These are phyloP conservation scores for Chaunax sp. DNA, from an alignment of 2,797 vertebrate species.

Conservation along the genomic window DNA sequence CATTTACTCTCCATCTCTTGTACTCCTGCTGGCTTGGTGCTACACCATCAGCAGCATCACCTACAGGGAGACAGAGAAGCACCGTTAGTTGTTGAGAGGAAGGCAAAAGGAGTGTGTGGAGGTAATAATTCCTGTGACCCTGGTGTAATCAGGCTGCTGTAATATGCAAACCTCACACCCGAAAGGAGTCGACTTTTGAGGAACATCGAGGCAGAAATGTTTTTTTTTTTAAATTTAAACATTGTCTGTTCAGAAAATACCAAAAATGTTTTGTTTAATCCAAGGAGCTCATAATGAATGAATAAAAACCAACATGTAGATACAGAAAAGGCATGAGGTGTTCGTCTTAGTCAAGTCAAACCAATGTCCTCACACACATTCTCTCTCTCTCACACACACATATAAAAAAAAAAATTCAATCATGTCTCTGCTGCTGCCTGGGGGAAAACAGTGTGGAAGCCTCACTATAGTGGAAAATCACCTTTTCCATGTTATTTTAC, in stretches of 20 bases:
- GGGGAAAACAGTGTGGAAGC: slow-evolving; percentile 64
- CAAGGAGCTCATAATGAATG: slow-evolving; percentile 6
- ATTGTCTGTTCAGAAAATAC: neutral
- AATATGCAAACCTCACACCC: slow-evolving; percentile 7
- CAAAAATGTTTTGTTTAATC: neutral
- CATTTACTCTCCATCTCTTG: slow-evolving; percentile 22
- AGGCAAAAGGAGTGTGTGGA: neutral
- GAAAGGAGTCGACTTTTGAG: slow-evolving; percentile 42
- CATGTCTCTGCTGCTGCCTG: slow-evolving; percentile 67
- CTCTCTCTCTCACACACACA: slow-evolving; percentile 35
- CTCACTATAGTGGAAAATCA: slow-evolving; percentile 77
- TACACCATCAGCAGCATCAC: slow-evolving; percentile 51
- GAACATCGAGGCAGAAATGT: neutral
- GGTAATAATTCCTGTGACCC: neutral
- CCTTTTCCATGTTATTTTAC: slow-evolving; percentile 77
- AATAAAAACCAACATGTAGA: slow-evolving; percentile 20
- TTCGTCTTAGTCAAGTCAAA: slow-evolving; percentile 38
- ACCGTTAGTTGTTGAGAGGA: neutral
- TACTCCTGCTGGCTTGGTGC: slow-evolving; percentile 18
- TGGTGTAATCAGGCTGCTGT: slow-evolving; percentile 7
- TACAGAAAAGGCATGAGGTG: slow-evolving; percentile 26
- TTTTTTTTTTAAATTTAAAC: neutral
- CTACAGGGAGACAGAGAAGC: slow-evolving; percentile 48
- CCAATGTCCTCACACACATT: slow-evolving; percentile 13
- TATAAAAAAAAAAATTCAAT: slow-evolving; percentile 69